phyloP scores from a whole-genome alignment of 2,113 vertebrate species.

The Sturnus vulgaris region DNA sequence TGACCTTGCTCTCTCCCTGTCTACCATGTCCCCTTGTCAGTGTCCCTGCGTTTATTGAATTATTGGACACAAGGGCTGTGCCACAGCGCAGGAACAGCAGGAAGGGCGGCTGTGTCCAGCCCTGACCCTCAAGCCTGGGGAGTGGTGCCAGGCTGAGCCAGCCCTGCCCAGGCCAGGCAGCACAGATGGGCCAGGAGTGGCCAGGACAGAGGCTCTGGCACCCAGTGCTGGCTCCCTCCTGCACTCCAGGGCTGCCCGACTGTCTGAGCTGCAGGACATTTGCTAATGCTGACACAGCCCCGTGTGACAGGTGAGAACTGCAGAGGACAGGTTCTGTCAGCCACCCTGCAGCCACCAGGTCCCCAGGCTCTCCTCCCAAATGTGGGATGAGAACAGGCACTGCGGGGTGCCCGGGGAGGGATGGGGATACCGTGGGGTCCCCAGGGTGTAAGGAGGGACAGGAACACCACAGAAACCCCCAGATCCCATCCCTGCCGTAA shows the following conservation, averaged over 20 bases:
- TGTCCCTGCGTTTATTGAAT: not conserved
- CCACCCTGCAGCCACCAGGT: not conserved
- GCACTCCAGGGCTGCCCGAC: rapidly evolving
- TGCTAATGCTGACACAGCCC: not conserved
- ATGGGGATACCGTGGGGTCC: not conserved
- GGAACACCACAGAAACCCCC: not conserved
- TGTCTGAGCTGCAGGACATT: not conserved
- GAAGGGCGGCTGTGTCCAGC: not conserved
- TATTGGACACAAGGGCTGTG: not conserved
- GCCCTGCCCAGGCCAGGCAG: rapidly evolving
- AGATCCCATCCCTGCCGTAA: not conserved
- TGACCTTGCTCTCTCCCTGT: not conserved
- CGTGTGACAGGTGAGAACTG: not conserved
- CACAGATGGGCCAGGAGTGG: rapidly evolving
- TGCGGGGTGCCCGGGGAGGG: not conserved
- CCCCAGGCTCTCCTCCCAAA: not conserved
- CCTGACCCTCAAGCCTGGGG: not conserved
- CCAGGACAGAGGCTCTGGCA: not conserved
- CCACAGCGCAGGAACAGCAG: not conserved
- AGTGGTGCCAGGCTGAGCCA: not conserved
- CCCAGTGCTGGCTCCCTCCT: not conserved
- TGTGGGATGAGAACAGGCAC: not conserved
- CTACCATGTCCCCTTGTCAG: not conserved
- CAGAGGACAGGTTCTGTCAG: rapidly evolving
- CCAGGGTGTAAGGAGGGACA: not conserved